Evolutionary conservation across 2,797 vertebrate species (phyloP).

Genomic region (Gobionotothen gibberifrons): DNA sequence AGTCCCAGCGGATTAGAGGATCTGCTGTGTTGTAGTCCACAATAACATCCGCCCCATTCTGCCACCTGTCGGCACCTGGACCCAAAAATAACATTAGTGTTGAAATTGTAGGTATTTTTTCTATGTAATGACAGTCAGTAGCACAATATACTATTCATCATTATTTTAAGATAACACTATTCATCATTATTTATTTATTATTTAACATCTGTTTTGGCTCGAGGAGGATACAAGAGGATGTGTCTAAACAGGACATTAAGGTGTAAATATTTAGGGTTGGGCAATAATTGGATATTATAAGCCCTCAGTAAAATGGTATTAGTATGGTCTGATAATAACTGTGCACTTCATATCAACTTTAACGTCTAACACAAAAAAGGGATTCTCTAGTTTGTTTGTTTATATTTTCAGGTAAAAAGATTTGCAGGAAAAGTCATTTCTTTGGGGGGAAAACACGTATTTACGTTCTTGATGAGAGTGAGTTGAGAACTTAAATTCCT

Average conservation of each 20-base stretch:
- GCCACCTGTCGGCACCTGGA: conserved; percentile 83
- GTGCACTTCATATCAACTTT: background rate
- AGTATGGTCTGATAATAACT: background rate
- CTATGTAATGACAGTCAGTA: background rate
- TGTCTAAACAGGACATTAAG: background rate
- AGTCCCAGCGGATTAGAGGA: conserved; percentile 93
- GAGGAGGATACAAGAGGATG: background rate
- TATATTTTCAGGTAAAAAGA: background rate
- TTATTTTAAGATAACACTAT: background rate
- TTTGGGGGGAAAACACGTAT: background rate
- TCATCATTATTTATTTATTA: background rate
- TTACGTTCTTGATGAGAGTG: background rate
- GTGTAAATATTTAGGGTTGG: background rate
- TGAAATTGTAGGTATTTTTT: conserved; percentile 2
- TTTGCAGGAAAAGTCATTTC: background rate
- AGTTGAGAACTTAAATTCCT: background rate
- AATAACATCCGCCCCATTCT: conserved; percentile 86
- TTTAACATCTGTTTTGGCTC: background rate
- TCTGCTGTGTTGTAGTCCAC: conserved; percentile 93
- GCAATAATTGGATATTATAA: background rate
- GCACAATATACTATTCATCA: background rate
- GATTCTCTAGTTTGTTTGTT: background rate
- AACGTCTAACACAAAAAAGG: background rate
- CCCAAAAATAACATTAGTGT: conserved; percentile 23
- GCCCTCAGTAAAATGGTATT: background rate